phyloP scores from a whole-genome alignment of 2,113 vertebrate species.

The Copsychus sechellarum region DNA sequence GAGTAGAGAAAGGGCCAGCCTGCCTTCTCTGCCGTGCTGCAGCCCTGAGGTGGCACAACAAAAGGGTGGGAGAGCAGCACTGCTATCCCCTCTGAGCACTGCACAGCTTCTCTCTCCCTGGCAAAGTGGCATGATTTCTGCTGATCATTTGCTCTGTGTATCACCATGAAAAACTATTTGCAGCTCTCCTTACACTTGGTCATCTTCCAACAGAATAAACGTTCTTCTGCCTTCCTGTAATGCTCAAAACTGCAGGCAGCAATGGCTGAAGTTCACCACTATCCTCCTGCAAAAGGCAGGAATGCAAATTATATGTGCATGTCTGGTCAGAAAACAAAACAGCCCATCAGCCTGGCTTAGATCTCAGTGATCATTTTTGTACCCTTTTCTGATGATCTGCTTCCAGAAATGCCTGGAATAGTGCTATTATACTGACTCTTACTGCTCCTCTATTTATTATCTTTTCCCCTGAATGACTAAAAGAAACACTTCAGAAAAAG shows the following conservation, averaged over 20 bases:
- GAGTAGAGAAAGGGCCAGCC: not conserved
- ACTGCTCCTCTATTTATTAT: not conserved
- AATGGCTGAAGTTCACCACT: not conserved
- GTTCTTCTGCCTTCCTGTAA: not conserved
- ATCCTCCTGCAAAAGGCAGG: not conserved
- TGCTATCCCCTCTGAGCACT: not conserved
- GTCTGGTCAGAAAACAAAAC: not conserved
- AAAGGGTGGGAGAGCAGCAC: not conserved
- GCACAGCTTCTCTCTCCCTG: not conserved
- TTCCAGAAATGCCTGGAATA: not conserved
- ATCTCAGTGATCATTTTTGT: not conserved
- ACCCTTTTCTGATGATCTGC: accelerated
- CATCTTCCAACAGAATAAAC: not conserved
- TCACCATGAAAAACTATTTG: not conserved
- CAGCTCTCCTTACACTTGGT: not conserved
- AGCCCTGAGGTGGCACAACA: accelerated
- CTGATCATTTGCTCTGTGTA: not conserved
- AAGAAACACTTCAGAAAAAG: not conserved
- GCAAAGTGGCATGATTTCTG: not conserved
- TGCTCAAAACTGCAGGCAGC: not conserved
- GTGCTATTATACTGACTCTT: not conserved
- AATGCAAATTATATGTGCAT: accelerated
- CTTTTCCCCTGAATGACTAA: not conserved
- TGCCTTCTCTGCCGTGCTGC: not conserved
- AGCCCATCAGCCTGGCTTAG: not conserved